Percentiles rank a stretch among this genome's conserved stretches.
These are phyloP conservation scores for Apis florea DNA, from an alignment of 1,140 invertebrate genomes.

Conservation along the genomic window DNA sequence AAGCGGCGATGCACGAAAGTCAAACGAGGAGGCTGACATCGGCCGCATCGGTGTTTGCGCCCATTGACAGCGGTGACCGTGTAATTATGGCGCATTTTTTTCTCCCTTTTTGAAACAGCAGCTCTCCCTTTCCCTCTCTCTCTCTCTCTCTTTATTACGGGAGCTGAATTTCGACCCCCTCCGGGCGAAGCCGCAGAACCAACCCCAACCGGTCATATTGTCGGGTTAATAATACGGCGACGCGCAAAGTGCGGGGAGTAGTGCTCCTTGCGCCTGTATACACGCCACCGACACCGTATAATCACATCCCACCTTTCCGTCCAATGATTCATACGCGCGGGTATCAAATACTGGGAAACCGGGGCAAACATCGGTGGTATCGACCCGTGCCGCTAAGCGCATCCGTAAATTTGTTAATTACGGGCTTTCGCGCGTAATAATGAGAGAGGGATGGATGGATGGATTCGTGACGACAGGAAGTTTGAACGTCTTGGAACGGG, in stretches of 20 bases:
- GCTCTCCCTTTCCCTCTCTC: conserved; percentile 40
- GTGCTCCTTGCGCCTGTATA: conserved; percentile 55
- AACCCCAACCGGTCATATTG: conserved; percentile 66
- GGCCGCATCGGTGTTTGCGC: not conserved
- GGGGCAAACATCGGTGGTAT: conserved; percentile 43
- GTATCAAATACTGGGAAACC: conserved; percentile 61
- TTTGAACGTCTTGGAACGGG: not conserved
- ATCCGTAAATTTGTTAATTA: conserved; percentile 5
- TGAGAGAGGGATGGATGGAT: not conserved
- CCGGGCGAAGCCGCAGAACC: conserved; percentile 65
- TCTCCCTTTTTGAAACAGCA: conserved; percentile 67
- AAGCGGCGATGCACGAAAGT: not conserved
- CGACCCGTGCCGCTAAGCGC: not conserved
- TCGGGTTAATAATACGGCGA: conserved; percentile 72
- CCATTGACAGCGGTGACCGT: conserved; percentile 56
- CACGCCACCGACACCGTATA: conserved; percentile 74
- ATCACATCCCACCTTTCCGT: conserved; percentile 70
- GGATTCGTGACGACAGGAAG: conserved; percentile 2
- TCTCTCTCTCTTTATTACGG: conserved; percentile 64
- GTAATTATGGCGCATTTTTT: conserved; percentile 67
- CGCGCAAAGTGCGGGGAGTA: conserved; percentile 66
- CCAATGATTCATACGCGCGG: conserved; percentile 60
- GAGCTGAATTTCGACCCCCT: conserved; percentile 76
- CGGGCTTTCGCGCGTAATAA: not conserved
- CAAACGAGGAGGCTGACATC: conserved; percentile 27